Evolutionary conservation across 2,113 vertebrate genomes (phyloP).

Genomic region (Lethenteron camtschaticum): DNA sequence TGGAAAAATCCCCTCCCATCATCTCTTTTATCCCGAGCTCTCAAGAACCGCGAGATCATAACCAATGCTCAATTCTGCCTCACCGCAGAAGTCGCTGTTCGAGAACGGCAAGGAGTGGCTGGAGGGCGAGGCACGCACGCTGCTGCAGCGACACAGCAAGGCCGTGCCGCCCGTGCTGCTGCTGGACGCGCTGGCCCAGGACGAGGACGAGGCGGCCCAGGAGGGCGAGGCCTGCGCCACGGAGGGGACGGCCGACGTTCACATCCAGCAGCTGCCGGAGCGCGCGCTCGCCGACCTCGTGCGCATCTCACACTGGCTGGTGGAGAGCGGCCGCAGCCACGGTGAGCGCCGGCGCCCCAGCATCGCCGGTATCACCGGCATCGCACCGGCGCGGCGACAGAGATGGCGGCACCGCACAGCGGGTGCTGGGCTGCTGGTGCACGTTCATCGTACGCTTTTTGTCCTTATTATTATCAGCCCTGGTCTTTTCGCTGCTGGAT

Average conservation of each 20-base stretch:
- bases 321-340: slow-evolving; percentile 78
- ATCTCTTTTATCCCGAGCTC: background rate
- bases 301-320: slow-evolving; percentile 76
- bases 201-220: slow-evolving; percentile 64
- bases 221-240: slow-evolving; percentile 35
- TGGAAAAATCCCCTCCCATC: slow-evolving; percentile 8
- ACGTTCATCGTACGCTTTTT: too few relatives aligned
- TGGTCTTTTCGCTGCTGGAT: too few relatives aligned
- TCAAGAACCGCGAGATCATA: too few relatives aligned
- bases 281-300: slow-evolving; percentile 52
- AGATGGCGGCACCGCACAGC: too few relatives aligned
- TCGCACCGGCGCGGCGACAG: too few relatives aligned
- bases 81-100: slow-evolving; percentile 57
- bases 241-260: background rate
- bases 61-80: too few relatives aligned
- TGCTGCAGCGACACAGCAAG: slow-evolving; percentile 72
- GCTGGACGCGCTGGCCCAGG: slow-evolving; percentile 52
- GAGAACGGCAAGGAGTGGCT: slow-evolving; percentile 80
- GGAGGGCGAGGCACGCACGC: slow-evolving; percentile 66
- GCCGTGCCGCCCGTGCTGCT: slow-evolving; percentile 70
- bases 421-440: too few relatives aligned
- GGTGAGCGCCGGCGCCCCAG: slow-evolving; percentile 26
- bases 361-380: background rate
- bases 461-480: too few relatives aligned
- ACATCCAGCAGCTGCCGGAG: slow-evolving; percentile 57